Base-by-base conservation (phyloP, 2,797 vertebrate species). In the Ptychadena robeensis region DNA sequence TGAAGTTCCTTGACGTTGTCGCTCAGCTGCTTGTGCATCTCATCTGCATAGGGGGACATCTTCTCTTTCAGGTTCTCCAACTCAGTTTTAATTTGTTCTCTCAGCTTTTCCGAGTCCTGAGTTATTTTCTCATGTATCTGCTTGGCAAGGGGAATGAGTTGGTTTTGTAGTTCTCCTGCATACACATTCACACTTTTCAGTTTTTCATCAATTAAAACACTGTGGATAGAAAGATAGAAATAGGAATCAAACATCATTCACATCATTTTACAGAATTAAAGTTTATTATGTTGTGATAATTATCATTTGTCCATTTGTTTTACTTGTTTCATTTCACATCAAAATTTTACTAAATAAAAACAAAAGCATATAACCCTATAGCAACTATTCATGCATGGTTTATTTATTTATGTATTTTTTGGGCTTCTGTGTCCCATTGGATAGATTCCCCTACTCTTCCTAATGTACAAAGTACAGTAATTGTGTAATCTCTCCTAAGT, bases 1-100 rank as follows among this genome's bases (percentile, higher is more conserved):
- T 88, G 89, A 91, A 98, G 93, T 1, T 93, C 85, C 0, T 87
- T 86, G 0, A 95, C 0, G 78, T 94, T 94, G n/a, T 87, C 89
- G 0, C 86, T 64, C 1, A 99, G 10, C 67, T 93, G 91, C 9
- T 86, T 80, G 69, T 85, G 91, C 86, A 98, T 92, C 0, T 92
- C 75, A 0, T 22, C 69, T 0, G 90, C 86, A 0, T 89, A 91
- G 83, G 95, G 95, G 14, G 88, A 90, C 7, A 96, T 28, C 1
- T 89, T 84, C 0, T 28, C 5, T 3, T 79, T 92, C 85, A 98
- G 91, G 0, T 87, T 48, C 0, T 89, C 88, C 0, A 97, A 30
- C 79, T 97, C 96, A 0, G 0, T 9, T 0, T 0, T 8, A 71
- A 97, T 64, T 64, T 91, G 77, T 22, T 88, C 34, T 75, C 93